Conservation (phyloP, 2,888 invertebrate genomes). For the Epistrophella euchroma region DNA sequence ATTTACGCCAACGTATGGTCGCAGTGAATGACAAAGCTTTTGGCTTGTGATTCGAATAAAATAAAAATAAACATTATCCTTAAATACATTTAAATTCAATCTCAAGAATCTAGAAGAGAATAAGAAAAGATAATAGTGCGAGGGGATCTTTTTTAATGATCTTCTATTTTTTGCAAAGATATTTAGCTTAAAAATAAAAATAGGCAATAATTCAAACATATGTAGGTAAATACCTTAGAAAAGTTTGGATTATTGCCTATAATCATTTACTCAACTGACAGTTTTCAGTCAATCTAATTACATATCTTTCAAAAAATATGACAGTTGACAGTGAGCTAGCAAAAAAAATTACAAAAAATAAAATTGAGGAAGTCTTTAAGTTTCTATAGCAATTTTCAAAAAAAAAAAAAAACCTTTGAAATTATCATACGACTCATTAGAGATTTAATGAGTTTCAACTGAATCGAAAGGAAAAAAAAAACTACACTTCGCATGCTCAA, state of each 20-base stretch:
- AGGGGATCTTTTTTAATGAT: too few species aligned
- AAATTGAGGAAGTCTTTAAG: slow-evolving; percentile 3
- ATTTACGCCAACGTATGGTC: too few species aligned
- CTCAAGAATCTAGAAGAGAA: too few species aligned
- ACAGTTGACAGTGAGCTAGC: slow-evolving; percentile 9
- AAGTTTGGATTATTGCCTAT: background rate
- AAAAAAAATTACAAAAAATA: background rate
- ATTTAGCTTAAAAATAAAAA: too few species aligned
- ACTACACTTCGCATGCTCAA: slow-evolving; percentile 14
- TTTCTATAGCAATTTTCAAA: slow-evolving; percentile 4
- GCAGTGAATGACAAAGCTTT: too few species aligned
- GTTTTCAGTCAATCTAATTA: slow-evolving; percentile 22
- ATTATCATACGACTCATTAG: slow-evolving; percentile 32
- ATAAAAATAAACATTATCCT: too few species aligned
- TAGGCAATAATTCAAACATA: too few species aligned
- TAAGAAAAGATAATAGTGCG: too few species aligned
- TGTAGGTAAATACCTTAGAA: too few species aligned
- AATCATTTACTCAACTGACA: slow-evolving; percentile 10
- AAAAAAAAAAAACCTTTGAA: slow-evolving; percentile 4
- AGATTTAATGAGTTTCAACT: slow-evolving; percentile 21
- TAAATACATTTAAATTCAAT: too few species aligned
- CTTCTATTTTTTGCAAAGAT: too few species aligned
- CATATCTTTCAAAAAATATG: background rate
- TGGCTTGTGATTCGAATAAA: too few species aligned
- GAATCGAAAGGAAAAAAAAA: background rate